These are phyloP conservation scores for Anabacerthia variegaticeps DNA, from an alignment of 2,797 vertebrate species.

Conservation along the genomic window DNA sequence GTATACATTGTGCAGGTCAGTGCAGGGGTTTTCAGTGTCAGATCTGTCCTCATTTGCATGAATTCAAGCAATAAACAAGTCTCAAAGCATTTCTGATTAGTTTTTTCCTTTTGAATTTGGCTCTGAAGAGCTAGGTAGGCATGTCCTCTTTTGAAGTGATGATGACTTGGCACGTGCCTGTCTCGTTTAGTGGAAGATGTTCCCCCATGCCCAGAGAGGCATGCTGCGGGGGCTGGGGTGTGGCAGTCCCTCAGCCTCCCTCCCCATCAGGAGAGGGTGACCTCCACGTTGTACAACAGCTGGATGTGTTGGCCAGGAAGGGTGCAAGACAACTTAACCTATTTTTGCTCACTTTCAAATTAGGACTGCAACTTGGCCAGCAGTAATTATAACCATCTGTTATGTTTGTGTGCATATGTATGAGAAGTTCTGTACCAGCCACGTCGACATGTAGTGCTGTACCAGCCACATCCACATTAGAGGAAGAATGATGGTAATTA, in stretches of 20 bases:
- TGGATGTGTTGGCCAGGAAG: background rate
- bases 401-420: background rate
- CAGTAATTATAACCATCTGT: constrained; percentile 82
- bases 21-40: background rate
- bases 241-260: accelerated
- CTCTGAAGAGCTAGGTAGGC: background rate
- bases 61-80: background rate
- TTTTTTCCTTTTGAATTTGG: background rate
- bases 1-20: background rate
- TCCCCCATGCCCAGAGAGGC: accelerated
- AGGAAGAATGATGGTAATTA: background rate
- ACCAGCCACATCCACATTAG: constrained; percentile 38
- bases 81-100: background rate
- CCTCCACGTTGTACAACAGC: background rate
- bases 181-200: background rate
- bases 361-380: constrained; percentile 22
- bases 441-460: constrained; percentile 1
- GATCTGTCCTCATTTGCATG: background rate
- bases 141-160: background rate
- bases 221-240: background rate
- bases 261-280: background rate
- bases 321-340: background rate
- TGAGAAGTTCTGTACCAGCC: constrained; percentile 58
- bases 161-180: background rate
- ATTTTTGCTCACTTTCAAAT: constrained; percentile 40